Evolutionary conservation across 1,140 invertebrate genomes (phyloP), one percentile per base, ranked within the genome.

Genomic region (Aphidius gifuensis): DNA sequence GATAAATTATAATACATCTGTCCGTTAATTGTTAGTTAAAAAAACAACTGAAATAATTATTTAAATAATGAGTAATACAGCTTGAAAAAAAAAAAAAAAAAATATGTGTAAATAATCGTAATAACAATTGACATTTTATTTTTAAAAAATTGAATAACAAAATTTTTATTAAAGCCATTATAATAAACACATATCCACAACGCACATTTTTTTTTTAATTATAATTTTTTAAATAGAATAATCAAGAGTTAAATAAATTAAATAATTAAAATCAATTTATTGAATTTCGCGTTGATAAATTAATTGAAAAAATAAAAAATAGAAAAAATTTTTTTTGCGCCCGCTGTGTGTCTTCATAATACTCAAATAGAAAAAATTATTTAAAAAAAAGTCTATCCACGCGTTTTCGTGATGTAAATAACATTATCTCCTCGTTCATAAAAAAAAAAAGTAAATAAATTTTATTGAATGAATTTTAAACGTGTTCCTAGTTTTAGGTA

Each of bases 381-480:
- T 16, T 16, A 60, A 64, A 64, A 68, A 67, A 64, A 38, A 32
- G 2, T 3, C 4, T 32, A 68, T 71, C 66, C 21, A 51, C 47
- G n/a, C 58, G 45, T 70, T 58, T 64, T 69, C 65, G 61, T 66
- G 66, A 66, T 73, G 71, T 73, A 73, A 71, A 73, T 72, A 72
- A 69, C 69, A 70, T 71, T 72, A 63, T 66, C 51, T 62, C 44
- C 40, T 53, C 55, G 51, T 58, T 50, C 51, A 66, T 60, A 60
- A 49, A 66, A 55, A n/a, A 2, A 16, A 46, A 51, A 42, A 23
- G 23, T 59, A 46, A 21, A 49, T 55, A 21, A 42, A 57, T 57
- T 66, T 11, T 61, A 23, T 46, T 43, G 43, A 51, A 49, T 62
- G 47, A 55, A 62, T 46, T 54, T 9, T 61, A 60, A 47, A 59